Evolutionary conservation across 1,140 invertebrate species (phyloP).

Genomic region (Meloidogyne chitwoodi): DNA sequence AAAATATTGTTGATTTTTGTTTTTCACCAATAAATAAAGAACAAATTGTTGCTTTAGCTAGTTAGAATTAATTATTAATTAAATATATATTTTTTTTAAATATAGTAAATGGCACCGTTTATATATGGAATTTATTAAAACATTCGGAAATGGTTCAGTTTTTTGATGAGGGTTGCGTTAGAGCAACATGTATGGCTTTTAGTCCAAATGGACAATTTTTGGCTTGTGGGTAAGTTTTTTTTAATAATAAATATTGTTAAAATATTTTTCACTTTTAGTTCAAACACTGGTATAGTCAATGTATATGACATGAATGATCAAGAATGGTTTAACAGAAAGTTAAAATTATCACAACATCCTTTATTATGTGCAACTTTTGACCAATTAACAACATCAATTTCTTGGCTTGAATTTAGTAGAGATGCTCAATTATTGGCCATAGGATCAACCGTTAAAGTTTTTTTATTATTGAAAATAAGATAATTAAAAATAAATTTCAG

Average conservation of each 20-base stretch:
- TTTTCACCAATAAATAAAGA: constrained; percentile 40
- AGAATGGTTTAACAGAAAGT: neutral
- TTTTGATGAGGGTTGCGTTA: constrained; percentile 39
- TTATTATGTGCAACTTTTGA: constrained; percentile 29
- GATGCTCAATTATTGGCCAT: constrained; percentile 41
- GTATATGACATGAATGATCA: constrained; percentile 32
- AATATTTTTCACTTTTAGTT: constrained; percentile 21
- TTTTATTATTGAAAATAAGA: neutral
- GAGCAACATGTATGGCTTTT: constrained; percentile 21
- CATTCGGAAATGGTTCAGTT: constrained; percentile 24
- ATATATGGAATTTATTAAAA: constrained; percentile 36
- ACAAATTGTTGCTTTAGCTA: constrained; percentile 27
- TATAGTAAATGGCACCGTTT: constrained; percentile 34
- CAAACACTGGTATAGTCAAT: constrained; percentile 46
- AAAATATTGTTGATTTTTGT: constrained; percentile 35
- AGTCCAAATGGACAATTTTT: constrained; percentile 43
- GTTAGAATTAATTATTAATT: constrained; percentile 12
- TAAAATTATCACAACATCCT: neutral
- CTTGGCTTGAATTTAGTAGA: constrained; percentile 34
- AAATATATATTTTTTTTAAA: constrained; percentile 1
- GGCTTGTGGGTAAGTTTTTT: constrained; percentile 37
- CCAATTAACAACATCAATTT: constrained; percentile 39
- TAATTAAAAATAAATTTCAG: constrained; percentile 30
- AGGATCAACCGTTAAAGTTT: constrained; percentile 39
- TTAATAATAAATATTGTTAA: no score